These are phyloP conservation scores for Spea hammondii DNA, from an alignment of 2,797 vertebrate genomes.

Conservation along the genomic window DNA sequence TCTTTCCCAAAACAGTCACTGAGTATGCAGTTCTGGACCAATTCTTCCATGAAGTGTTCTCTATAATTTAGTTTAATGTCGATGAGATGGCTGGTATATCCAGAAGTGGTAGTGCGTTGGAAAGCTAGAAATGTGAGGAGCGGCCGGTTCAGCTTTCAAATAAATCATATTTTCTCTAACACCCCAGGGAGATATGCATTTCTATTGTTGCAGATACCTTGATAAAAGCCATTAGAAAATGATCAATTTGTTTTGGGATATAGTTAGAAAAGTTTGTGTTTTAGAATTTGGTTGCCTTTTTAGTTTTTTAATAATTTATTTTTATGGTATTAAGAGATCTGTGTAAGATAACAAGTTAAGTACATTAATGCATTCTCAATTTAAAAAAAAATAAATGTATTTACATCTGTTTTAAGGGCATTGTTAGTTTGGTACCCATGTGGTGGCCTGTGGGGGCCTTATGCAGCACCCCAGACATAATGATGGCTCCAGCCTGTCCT, in stretches of 20 bases:
- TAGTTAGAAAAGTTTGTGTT: too few species aligned
- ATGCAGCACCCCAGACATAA: too few species aligned
- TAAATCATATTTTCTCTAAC: conserved; percentile 32
- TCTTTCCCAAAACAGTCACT: conserved; percentile 2
- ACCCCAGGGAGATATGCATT: conserved; percentile 29
- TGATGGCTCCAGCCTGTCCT: too few species aligned
- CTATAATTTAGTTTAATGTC: conserved; percentile 15
- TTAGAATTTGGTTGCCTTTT: too few species aligned
- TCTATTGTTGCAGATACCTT: conserved; percentile 29
- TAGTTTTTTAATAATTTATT: too few species aligned
- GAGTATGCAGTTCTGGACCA: neutral
- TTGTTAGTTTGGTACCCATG: too few species aligned
- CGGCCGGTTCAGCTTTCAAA: conserved; percentile 20
- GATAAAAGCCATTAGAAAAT: conserved; percentile 38
- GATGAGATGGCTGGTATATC: conserved; percentile 26
- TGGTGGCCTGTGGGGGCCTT: too few species aligned
- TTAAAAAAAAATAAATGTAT: too few species aligned
- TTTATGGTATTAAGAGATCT: too few species aligned
- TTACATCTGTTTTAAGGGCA: too few species aligned
- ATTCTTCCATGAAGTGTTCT: conserved; percentile 19
- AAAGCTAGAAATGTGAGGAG: conserved; percentile 16
- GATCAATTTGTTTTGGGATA: conserved; percentile 13
- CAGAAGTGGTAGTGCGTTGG: conserved; percentile 9
- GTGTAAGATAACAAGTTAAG: too few species aligned
- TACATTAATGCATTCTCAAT: too few species aligned